A percentile compares a stretch with the other conserved stretches of the same genome.
Evolutionary conservation across 2,888 invertebrate genomes (phyloP).

Genomic region (Mythimna ferrago): DNA sequence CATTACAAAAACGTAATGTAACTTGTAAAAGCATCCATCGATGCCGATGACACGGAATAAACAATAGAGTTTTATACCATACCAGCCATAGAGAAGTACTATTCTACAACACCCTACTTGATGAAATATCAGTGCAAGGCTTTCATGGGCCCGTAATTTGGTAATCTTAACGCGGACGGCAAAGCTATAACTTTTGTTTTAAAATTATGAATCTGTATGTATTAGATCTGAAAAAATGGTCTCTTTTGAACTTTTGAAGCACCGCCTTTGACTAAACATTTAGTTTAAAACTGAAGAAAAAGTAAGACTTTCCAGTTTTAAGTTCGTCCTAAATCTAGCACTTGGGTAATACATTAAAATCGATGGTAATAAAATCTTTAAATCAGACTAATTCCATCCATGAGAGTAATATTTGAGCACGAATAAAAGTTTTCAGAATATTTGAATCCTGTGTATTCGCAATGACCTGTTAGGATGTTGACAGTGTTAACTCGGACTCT

Average conservation of each 20-base stretch:
- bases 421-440: no score
- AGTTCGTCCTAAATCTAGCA: background rate
- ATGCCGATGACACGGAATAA: constrained; percentile 88
- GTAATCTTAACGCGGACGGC: background rate
- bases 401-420: no score
- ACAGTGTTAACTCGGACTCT: no score
- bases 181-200: background rate
- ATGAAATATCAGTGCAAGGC: background rate
- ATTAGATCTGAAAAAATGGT: background rate
- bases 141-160: background rate
- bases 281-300: background rate
- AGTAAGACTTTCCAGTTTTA: background rate
- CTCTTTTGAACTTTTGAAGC: background rate
- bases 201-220: background rate
- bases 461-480: no score
- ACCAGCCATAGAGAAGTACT: constrained; percentile 20
- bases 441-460: no score
- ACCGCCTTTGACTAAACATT: no score
- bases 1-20: constrained; percentile 83
- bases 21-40: constrained; percentile 86
- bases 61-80: constrained; percentile 73
- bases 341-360: no score
- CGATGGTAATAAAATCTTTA: background rate
- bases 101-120: background rate
- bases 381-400: no score